These are phyloP conservation scores for Orcinus orca DNA, from an alignment of 2,113 vertebrate genomes.

Conservation along the genomic window DNA sequence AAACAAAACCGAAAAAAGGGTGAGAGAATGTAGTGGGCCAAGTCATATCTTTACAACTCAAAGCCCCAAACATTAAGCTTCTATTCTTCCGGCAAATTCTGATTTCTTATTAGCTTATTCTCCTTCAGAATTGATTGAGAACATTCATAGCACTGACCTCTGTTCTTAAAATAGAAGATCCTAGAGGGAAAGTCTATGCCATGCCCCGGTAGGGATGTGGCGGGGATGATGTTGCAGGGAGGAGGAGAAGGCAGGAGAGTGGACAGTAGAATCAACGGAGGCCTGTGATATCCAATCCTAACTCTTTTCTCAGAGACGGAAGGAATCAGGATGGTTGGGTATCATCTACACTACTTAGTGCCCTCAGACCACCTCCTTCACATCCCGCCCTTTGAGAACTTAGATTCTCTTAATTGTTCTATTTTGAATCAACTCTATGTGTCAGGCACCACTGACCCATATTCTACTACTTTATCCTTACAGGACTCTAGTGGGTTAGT, in stretches of 20 bases:
- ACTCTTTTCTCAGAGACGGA: neutral
- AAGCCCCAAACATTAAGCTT: neutral
- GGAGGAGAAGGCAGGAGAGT: neutral
- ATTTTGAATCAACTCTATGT: neutral
- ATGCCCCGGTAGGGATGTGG: neutral
- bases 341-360: neutral
- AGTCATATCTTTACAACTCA: neutral
- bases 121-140: neutral
- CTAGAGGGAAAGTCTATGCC: neutral
- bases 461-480: neutral
- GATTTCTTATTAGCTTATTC: neutral
- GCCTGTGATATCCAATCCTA: neutral
- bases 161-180: neutral
- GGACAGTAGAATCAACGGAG: neutral
- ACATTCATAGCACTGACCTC: neutral
- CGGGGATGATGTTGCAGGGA: accelerated
- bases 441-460: neutral
- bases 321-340: neutral
- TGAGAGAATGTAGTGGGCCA: neutral
- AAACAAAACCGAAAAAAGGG: neutral
- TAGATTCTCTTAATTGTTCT: neutral
- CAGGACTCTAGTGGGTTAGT: neutral
- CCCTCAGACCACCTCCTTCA: neutral
- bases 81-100: neutral
- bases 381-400: neutral